Evolutionary conservation across 2,888 invertebrate genomes (phyloP), one percentile per base, ranked within the genome.

Genomic region (Dastarcus helophoroides): DNA sequence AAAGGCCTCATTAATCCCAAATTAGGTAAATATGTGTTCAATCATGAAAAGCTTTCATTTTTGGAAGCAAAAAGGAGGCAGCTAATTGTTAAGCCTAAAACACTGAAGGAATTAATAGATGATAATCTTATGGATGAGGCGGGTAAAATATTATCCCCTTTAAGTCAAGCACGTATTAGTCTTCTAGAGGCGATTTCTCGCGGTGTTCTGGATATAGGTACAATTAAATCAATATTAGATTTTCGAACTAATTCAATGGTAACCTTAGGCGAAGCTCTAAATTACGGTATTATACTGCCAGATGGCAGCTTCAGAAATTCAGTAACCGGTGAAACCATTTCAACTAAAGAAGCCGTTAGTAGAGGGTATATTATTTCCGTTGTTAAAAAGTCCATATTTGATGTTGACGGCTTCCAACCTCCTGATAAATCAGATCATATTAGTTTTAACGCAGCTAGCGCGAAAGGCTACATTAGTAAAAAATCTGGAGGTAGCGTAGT

Each of bases 351-450:
- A 56, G 95, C 95, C 1, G 86, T 90, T 9, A 79, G 84, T 51
- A 76, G 82, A 36, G 94, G 94, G 40, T 71, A 89, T 25, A 81
- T 95, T 34, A 82, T 82, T 14, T 88, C 89, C 2, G 81, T 91
- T 11, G 75, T 81, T 3, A 81, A 85, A 54, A 81, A 81, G 58
- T 85, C 86, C 2, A 82, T 93, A 44, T 93, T 93, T 54, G 84
- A 90, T 57, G 86, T 94, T 37, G 89, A 90, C 46, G 91, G 84
- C 32, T 85, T 91, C 54, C 81, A 79, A 53, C 84, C 88, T 59
- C 78, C 82, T 1, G 72, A 78, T 48, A 80, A 80, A 28, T 78
- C 76, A 19, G 83, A 85, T 53, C 83, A 79, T 53, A 71, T 90
- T 46, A 85, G 85, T 42, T 80, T 90, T 49, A 89, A 88, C 59